These are phyloP conservation scores for Apodemus agrarius DNA, from an alignment of 2,797 vertebrate species.

Conservation along the genomic window DNA sequence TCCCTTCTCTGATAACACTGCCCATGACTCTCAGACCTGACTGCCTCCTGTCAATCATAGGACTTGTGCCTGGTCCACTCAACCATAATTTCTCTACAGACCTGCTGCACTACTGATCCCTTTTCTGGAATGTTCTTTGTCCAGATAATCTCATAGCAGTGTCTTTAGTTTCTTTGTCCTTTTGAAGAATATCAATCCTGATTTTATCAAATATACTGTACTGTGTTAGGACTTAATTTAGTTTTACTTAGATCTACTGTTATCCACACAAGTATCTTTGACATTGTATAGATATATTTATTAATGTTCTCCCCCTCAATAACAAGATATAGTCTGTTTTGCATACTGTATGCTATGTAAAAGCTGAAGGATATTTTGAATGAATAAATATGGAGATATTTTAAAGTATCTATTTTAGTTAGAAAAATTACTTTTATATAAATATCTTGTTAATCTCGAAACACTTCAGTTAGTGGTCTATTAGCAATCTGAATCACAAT, in stretches of 20 bases:
- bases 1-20: background rate
- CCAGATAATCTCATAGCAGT: background rate
- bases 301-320: background rate
- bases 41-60: background rate
- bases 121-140: background rate
- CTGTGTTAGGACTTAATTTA: background rate
- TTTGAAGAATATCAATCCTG: background rate
- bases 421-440: background rate
- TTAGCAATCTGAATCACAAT: background rate
- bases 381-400: background rate
- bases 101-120: rapidly evolving
- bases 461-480: background rate
- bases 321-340: background rate
- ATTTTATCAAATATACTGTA: background rate
- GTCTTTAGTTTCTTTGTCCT: background rate
- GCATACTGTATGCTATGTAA: background rate
- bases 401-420: background rate
- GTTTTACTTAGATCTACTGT: background rate
- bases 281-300: background rate
- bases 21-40: background rate
- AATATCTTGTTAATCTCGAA: background rate
- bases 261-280: background rate
- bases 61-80: background rate
- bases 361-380: background rate
- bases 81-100: background rate